Evolutionary conservation across 2,888 invertebrate species (phyloP).

Genomic region (Eupithecia centaureata): DNA sequence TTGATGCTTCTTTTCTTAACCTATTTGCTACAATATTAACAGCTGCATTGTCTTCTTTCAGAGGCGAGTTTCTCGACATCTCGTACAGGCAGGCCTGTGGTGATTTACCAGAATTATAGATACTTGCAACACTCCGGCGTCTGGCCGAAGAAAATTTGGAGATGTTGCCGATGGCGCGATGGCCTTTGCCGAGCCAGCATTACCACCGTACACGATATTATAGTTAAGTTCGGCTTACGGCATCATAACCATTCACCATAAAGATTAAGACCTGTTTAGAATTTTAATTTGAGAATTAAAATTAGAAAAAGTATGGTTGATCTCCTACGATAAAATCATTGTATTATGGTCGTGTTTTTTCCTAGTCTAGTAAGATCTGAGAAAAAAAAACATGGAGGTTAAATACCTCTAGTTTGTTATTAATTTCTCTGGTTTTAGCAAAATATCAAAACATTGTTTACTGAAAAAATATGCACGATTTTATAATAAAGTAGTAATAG

Average conservation of each 20-base stretch:
- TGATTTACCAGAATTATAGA: constrained; percentile 22
- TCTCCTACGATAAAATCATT: too few relatives aligned
- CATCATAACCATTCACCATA: constrained; percentile 22
- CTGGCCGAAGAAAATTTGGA: constrained; percentile 31
- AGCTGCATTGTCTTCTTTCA: constrained; percentile 14
- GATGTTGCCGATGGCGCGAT: constrained; percentile 33
- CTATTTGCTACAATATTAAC: not conserved
- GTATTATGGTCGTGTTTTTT: too few relatives aligned
- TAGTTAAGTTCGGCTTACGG: constrained; percentile 4
- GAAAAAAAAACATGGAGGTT: too few relatives aligned
- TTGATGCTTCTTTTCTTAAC: not conserved
- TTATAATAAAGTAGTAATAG: too few relatives aligned
- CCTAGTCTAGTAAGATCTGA: too few relatives aligned
- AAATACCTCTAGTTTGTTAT: too few relatives aligned
- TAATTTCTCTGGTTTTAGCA: too few relatives aligned
- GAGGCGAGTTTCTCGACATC: constrained; percentile 25
- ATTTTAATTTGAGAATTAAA: too few relatives aligned
- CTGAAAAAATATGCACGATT: too few relatives aligned
- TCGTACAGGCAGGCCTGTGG: constrained; percentile 22
- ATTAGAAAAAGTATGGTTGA: too few relatives aligned
- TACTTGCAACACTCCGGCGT: constrained; percentile 10
- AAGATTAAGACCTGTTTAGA: too few relatives aligned
- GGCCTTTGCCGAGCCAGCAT: constrained; percentile 32
- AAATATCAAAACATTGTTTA: too few relatives aligned
- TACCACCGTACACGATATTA: constrained; percentile 23